Base-by-base conservation (phyloP, 1,140 invertebrate genomes). In the Bilobella aurantiaca region DNA sequence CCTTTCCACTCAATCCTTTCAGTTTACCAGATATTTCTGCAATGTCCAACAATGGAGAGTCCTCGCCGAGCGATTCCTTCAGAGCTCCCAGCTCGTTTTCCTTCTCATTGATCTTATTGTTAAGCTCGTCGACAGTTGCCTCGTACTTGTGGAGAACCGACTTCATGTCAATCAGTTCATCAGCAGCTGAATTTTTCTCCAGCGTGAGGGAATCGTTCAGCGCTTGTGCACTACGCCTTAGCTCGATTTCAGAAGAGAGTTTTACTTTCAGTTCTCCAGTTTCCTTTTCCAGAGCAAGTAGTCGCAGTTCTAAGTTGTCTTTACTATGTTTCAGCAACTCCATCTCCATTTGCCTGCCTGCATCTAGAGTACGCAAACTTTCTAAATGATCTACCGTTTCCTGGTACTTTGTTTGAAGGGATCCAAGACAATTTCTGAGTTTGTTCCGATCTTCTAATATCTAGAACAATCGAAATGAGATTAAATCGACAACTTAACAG, bases 31-130 rank as follows among this genome's bases (percentile, higher is more conserved):
- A 29, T 1, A 65, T 49, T 34, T 73, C 71, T 25, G 71, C 68
- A 56, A 70, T 64, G 28, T 73, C 71, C 27, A 73, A 34, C 3
- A 73, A 32, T 2, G 71, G 71, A 5, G 71, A 73, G 57, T 73
- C 71, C 58, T 73, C 71, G 53, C 69, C 71, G 21, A 73, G 56
- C 18, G 49, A 63, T 23, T 73, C 69, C 47, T 70, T 68, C 14
- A 73, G 27, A 21, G 60, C 60, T n/a, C 62, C 30, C 34, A 73
- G 31, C 53, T 73, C 68, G 59, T 68, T 70, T 31, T 73, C 71
- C 34, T 70, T 68, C 16, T 56, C 25, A 29, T 58, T 70, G 14
- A 73, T 60, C 59, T 73, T 69, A 46, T 66, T 32, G 58, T 53
- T 68, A 3, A 73, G 37, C 3, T 29, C 47, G 53, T 57, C 69